Evolutionary conservation across 1,140 invertebrate genomes (phyloP), one percentile per base, ranked within the genome.

Genomic region (Anastatus disparis): DNA sequence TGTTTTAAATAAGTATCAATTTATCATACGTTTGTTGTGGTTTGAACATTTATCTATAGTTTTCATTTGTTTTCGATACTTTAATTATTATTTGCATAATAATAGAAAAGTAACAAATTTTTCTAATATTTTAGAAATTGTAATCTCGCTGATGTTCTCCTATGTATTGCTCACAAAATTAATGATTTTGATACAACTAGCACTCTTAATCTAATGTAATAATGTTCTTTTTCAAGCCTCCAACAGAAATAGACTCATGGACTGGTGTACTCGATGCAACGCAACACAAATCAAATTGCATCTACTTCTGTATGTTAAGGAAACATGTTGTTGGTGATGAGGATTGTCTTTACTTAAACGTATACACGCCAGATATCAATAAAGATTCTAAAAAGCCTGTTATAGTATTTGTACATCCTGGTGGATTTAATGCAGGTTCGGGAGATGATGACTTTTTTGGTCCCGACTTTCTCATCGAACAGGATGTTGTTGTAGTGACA

Each of bases 321-420:
- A 64, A 81, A 53, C 74, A 63, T 12, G n/a, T 82, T 1, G 44
- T 88, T 65, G 88, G 88, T n/a, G 82, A 86, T 24, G 93, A 94
- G 78, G 91, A 94, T 76, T 93, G 92, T 76, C 83, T 94, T 0
- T 89, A 89, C 65, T 77, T 94, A 0, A 92, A 93, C 61, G 88
- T 94, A 10, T 93, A 91, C 74, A 88, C 87, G 3, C 91, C 91
- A 2, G 73, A 84, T 44, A 46, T 83, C 52, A 74, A 81, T 17
- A 73, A 77, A 72, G 78, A 78, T 13, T 83, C 76, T 42, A 74
- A 67, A 70, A 81, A 74, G 75, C 80, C 90, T 1, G 89, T 91
- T 0, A 89, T 92, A 87, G 86, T 93, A 1, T 92, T 84, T 76
- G 85, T 92, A 15, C 89, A 92, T 72, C 89, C 89, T 12, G 91